phyloP scores from a whole-genome alignment of 2,888 invertebrate species.

The Beris morrisii region DNA sequence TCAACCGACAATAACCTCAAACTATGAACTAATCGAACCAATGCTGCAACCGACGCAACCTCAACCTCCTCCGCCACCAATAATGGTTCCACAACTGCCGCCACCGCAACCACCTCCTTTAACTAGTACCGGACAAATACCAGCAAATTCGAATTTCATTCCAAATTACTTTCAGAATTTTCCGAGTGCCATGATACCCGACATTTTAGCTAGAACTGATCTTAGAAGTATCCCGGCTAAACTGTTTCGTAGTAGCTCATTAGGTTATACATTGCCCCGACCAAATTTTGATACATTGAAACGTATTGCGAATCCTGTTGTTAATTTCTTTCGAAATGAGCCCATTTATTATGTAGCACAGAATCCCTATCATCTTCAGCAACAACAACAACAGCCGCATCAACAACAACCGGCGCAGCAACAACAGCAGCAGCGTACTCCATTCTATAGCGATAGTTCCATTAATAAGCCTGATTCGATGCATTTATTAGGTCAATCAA shows the following conservation, averaged over 20 bases:
- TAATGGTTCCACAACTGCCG: conserved; percentile 44
- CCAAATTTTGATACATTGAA: conserved; percentile 52
- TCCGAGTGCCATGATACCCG: conserved; percentile 39
- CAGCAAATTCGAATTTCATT: conserved; percentile 29
- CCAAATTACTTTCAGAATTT: conserved; percentile 46
- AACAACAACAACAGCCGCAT: not conserved
- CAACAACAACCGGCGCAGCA: conserved; percentile 26
- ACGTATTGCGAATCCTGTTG: conserved; percentile 51
- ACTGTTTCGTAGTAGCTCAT: conserved; percentile 46
- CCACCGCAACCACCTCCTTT: not conserved
- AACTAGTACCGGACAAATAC: not conserved
- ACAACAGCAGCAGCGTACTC: conserved; percentile 1
- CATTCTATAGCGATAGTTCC: conserved; percentile 30
- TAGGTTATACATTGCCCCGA: conserved; percentile 41
- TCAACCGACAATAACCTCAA: conserved; percentile 39
- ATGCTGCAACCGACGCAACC: conserved; percentile 39
- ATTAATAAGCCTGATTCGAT: conserved; percentile 26
- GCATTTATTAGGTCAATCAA: conserved; percentile 42
- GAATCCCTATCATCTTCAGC: conserved; percentile 23
- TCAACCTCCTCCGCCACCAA: conserved; percentile 44
- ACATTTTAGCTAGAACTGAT: conserved; percentile 51
- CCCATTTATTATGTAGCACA: not conserved
- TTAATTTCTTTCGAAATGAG: conserved; percentile 50
- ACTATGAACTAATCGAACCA: conserved; percentile 33
- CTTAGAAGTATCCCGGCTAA: conserved; percentile 47